Evolutionary conservation across 2,797 vertebrate species (phyloP).

Genomic region (Avahi laniger): DNA sequence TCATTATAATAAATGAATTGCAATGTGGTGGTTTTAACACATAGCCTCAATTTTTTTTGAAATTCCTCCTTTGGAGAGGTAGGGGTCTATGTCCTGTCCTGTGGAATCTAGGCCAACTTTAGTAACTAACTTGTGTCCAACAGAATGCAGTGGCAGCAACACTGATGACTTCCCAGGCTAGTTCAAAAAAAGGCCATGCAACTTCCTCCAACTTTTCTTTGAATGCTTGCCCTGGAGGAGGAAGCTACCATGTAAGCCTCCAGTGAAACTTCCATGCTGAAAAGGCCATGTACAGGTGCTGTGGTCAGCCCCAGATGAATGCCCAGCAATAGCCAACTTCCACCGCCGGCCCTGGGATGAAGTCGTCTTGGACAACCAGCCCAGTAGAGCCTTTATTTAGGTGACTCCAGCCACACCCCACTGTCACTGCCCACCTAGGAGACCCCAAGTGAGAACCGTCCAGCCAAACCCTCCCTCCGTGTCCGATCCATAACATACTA

Average conservation of each 20-base stretch:
- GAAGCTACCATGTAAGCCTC: background rate
- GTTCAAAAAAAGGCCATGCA: background rate
- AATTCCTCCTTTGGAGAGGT: background rate
- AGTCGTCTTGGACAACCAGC: too few species aligned
- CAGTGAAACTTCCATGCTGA: background rate
- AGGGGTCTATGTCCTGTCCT: background rate
- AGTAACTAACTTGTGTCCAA: background rate
- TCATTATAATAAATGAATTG: background rate
- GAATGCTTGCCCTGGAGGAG: background rate
- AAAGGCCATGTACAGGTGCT: background rate
- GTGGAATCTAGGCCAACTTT: background rate
- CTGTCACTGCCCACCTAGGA: background rate
- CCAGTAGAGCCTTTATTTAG: background rate
- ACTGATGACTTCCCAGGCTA: background rate
- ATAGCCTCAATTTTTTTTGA: background rate
- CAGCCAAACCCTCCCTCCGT: rapidly evolving
- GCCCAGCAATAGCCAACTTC: background rate
- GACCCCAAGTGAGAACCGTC: background rate
- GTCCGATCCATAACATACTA: background rate
- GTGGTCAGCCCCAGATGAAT: background rate
- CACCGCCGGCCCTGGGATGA: too few species aligned
- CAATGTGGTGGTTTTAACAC: background rate
- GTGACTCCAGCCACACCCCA: background rate
- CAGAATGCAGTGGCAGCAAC: background rate
- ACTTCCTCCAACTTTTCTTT: background rate